Conservation (phyloP, 1,140 invertebrate species). For the Nymphalis io region DNA sequence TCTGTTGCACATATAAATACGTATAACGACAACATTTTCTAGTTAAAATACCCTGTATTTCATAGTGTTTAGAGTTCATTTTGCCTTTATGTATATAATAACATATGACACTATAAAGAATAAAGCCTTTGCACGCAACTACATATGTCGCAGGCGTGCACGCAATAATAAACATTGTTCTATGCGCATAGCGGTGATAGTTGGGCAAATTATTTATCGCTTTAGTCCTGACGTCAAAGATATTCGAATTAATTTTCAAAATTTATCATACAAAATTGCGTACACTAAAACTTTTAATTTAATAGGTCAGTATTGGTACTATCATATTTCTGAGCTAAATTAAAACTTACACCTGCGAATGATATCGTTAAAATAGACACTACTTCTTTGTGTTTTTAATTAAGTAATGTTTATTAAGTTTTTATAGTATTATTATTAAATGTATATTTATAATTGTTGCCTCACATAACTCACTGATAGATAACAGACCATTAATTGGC, state of each 20-base stretch:
- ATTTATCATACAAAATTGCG: slow-evolving; percentile 6
- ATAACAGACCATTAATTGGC: too few species aligned
- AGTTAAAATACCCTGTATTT: not conserved
- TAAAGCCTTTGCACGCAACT: slow-evolving; percentile 18
- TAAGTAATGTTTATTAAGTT: too few species aligned
- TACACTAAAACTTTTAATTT: not conserved
- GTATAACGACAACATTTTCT: not conserved
- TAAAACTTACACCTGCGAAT: not conserved
- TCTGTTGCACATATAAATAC: not conserved
- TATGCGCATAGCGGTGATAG: slow-evolving; percentile 31
- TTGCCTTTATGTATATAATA: not conserved
- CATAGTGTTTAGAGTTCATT: not conserved
- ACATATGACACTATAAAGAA: not conserved
- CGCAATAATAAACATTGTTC: slow-evolving; percentile 38
- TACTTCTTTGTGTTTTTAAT: too few species aligned
- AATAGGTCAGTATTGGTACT: not conserved
- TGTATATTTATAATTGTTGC: too few species aligned
- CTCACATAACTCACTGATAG: too few species aligned
- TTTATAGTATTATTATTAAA: too few species aligned
- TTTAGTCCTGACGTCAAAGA: slow-evolving; percentile 13
- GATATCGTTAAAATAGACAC: too few species aligned
- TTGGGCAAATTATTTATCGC: slow-evolving; percentile 28
- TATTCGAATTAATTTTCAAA: slow-evolving; percentile 19
- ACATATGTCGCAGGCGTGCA: slow-evolving; percentile 34
- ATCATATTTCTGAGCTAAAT: slow-evolving; percentile 8